phyloP scores from a whole-genome alignment of 2,888 invertebrate genomes.

The Chironomus riparius region DNA sequence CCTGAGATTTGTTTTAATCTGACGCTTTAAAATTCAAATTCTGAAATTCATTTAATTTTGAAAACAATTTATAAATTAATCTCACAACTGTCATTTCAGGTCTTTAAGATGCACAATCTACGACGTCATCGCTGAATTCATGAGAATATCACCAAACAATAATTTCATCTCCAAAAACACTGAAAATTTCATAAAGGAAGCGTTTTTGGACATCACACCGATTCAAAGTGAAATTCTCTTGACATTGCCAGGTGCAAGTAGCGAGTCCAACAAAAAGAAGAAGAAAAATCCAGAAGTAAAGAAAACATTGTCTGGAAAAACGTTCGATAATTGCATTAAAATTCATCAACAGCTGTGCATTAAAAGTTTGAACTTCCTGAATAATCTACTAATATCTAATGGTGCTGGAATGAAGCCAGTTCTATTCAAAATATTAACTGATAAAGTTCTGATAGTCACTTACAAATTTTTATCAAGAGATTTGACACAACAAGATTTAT shows the following conservation, averaged over 20 bases:
- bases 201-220: conserved; percentile 11
- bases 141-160: conserved; percentile 15
- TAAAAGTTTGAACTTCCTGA: not conserved
- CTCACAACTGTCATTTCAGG: not conserved
- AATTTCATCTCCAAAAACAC: not conserved
- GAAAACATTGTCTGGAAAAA: not conserved
- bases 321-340: not conserved
- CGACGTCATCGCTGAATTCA: conserved; percentile 29
- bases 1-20: no score
- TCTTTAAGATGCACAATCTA: conserved; percentile 33
- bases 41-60: no score
- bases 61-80: no score
- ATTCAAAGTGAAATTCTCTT: not conserved
- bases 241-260: not conserved
- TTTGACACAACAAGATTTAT: conserved; percentile 27
- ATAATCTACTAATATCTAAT: not conserved
- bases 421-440: conserved; percentile 31
- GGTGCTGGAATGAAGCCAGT: conserved; percentile 13
- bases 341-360: not conserved
- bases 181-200: conserved; percentile 24
- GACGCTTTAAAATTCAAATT: no score
- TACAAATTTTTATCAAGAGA: conserved; percentile 14
- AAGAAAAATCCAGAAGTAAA: not conserved
- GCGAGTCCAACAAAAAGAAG: not conserved
- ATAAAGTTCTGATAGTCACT: conserved; percentile 31